phyloP scores from a whole-genome alignment of 2,797 vertebrate species.

The Centropyge bicolor region DNA sequence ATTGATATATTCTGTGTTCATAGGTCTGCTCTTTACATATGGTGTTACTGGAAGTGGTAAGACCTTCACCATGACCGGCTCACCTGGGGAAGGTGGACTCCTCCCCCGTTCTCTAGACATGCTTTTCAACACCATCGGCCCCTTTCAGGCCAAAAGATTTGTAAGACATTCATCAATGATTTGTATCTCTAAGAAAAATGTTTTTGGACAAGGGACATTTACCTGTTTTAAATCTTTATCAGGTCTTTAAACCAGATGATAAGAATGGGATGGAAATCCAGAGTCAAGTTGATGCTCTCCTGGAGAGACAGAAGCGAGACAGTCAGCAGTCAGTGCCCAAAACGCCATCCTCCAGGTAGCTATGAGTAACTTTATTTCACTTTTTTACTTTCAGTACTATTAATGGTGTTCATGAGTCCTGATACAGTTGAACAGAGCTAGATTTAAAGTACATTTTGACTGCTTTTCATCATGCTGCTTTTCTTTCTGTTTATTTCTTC shows the following conservation, averaged over 20 bases:
- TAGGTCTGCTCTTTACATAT: constrained; percentile 97
- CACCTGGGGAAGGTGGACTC: constrained; percentile 94
- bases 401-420: neutral
- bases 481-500: constrained; percentile 9
- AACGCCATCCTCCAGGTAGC: constrained; percentile 89
- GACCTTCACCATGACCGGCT: constrained; percentile 96
- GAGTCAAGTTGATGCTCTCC: constrained; percentile 92
- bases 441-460: neutral
- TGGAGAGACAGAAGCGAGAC: constrained; percentile 95
- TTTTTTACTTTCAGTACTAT: neutral
- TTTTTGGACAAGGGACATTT: neutral
- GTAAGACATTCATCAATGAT: constrained; percentile 81
- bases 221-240: constrained; percentile 4
- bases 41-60: constrained; percentile 98
- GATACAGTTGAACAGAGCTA: neutral
- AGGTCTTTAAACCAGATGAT: constrained; percentile 97
- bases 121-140: constrained; percentile 96
- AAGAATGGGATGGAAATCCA: constrained; percentile 98
- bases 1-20: neutral
- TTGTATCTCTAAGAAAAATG: neutral
- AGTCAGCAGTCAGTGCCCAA: constrained; percentile 84
- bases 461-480: neutral
- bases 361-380: neutral
- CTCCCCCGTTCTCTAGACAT: constrained; percentile 94
- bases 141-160: constrained; percentile 95